Conservation (phyloP, 92 coral and sea anemone genomes). For the Heliopora coerulea region DNA sequence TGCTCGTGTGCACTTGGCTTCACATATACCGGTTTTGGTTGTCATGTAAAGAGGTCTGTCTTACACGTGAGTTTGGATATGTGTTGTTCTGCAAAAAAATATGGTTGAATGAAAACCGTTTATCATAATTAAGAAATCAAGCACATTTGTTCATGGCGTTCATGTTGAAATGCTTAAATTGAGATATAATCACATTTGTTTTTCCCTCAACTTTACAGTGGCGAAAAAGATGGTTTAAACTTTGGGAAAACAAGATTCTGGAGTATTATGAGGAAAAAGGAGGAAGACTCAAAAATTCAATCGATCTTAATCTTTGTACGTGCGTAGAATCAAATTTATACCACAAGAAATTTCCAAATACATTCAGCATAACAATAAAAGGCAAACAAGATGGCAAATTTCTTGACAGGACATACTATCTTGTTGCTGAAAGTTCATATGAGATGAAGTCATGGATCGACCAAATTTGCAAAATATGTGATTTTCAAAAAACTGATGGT, state of each 20-base stretch:
- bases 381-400: neutral
- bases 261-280: slow-evolving; percentile 15
- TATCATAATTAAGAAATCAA: too few relatives aligned
- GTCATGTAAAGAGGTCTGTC: too few relatives aligned
- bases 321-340: slow-evolving; percentile 20
- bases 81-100: too few relatives aligned
- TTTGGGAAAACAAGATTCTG: neutral
- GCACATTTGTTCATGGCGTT: too few relatives aligned
- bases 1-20: too few relatives aligned
- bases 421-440: slow-evolving; percentile 27
- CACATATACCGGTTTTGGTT: too few relatives aligned
- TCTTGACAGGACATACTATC: slow-evolving; percentile 9
- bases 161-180: too few relatives aligned
- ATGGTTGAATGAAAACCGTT: too few relatives aligned
- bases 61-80: too few relatives aligned
- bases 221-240: slow-evolving; percentile 11
- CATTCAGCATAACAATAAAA: slow-evolving; percentile 13
- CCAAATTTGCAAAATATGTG: slow-evolving; percentile 28
- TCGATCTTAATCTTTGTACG: slow-evolving; percentile 20
- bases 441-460: slow-evolving; percentile 20
- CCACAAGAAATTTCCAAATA: slow-evolving; percentile 8
- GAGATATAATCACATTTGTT: neutral
- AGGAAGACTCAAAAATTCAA: slow-evolving; percentile 11
- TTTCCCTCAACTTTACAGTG: neutral
- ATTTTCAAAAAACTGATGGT: slow-evolving; percentile 2